Percentiles rank a stretch among this genome's conserved stretches.
Conservation (phyloP, 2,888 invertebrate species). For the Pterostichus niger region DNA sequence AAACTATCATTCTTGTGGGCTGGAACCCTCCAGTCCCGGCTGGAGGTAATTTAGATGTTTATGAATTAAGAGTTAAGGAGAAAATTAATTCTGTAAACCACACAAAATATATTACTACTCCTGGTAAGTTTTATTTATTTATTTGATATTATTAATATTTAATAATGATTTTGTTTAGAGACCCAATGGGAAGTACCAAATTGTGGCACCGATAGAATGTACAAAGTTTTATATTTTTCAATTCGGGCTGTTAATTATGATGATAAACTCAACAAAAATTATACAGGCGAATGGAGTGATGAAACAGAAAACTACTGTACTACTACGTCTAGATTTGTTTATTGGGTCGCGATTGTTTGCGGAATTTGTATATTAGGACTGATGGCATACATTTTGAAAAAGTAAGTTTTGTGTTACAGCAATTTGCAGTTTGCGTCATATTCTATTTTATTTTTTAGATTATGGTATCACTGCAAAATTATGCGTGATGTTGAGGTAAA, state of each 20-base stretch:
- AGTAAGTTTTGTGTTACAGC: constrained; percentile 68
- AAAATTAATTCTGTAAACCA: constrained; percentile 69
- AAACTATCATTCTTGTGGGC: constrained; percentile 76
- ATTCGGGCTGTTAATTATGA: constrained; percentile 74
- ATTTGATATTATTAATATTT: constrained; percentile 9
- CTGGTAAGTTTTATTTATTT: constrained; percentile 67
- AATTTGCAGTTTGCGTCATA: constrained; percentile 2
- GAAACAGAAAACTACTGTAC: constrained; percentile 71
- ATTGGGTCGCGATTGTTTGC: constrained; percentile 46
- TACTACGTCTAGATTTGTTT: constrained; percentile 57
- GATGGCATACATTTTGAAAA: constrained; percentile 68
- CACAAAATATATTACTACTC: constrained; percentile 69
- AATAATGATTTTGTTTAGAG: constrained; percentile 27
- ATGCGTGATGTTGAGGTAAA: constrained; percentile 85
- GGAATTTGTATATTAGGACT: constrained; percentile 54
- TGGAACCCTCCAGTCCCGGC: constrained; percentile 78
- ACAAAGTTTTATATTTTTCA: constrained; percentile 71
- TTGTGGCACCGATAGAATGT: constrained; percentile 71
- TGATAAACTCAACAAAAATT: constrained; percentile 68
- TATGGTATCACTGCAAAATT: constrained; percentile 81
- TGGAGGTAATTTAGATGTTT: constrained; percentile 78
- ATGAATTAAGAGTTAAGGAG: constrained; percentile 77
- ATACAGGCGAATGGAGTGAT: constrained; percentile 74
- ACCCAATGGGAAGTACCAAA: constrained; percentile 54
- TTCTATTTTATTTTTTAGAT: constrained; percentile 75